A percentile compares a stretch with the other conserved stretches of the same genome.
phyloP scores from a whole-genome alignment of 2,113 vertebrate genomes.

The Peromyscus maniculatus region DNA sequence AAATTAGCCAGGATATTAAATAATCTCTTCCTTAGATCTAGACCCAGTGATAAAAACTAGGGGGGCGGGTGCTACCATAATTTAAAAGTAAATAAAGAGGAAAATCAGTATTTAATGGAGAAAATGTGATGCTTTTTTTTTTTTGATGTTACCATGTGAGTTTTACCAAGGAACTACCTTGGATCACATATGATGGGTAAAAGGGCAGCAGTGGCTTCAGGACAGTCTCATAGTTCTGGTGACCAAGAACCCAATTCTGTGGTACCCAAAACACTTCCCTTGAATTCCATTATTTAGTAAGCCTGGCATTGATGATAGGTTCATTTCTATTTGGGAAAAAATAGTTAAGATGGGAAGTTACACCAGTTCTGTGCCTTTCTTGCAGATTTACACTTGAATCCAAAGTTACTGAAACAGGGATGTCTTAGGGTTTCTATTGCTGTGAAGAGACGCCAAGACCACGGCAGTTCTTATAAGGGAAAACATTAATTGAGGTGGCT shows the following conservation, averaged over 20 bases:
- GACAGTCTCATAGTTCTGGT: neutral
- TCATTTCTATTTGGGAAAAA: slow-evolving; percentile 20
- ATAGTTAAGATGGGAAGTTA: neutral
- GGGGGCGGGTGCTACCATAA: neutral
- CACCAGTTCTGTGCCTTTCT: neutral
- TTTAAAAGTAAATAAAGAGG: slow-evolving; percentile 28
- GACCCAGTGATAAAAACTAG: slow-evolving; percentile 21
- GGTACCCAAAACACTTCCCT: neutral
- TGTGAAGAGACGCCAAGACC: no score
- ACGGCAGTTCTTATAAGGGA: no score
- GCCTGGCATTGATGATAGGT: neutral
- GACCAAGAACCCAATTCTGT: neutral
- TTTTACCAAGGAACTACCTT: neutral
- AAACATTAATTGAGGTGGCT: no score
- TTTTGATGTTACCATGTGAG: neutral
- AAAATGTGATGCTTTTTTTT: neutral
- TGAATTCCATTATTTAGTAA: neutral
- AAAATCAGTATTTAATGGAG: neutral
- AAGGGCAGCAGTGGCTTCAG: neutral
- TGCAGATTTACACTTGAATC: neutral
- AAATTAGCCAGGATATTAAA: neutral
- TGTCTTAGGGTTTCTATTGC: no score
- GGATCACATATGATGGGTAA: neutral
- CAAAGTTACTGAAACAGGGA: neutral
- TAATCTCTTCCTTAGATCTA: slow-evolving; percentile 30